phyloP scores from a whole-genome alignment of 1,140 invertebrate genomes.

The Hirudo medicinalis region DNA sequence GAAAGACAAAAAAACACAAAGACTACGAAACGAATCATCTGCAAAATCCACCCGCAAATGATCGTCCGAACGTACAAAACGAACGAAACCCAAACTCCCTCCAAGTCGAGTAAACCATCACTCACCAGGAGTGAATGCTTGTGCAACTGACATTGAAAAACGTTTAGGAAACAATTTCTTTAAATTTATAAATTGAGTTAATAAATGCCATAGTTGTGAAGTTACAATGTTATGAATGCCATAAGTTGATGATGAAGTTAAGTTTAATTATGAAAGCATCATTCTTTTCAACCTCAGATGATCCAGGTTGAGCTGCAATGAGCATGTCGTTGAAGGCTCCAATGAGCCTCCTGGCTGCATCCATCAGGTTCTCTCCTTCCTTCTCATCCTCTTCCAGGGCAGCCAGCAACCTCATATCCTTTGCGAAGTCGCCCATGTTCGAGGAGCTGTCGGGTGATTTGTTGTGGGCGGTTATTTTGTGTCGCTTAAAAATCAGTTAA shows the following conservation, averaged over 20 bases:
- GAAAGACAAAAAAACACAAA: no score
- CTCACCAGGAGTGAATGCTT: slow-evolving; percentile 1
- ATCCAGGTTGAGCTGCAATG: slow-evolving; percentile 80
- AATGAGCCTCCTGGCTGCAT: slow-evolving; percentile 80
- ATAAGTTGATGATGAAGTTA: no score
- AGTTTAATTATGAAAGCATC: neutral
- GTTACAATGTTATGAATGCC: neutral
- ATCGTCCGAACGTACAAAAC: no score
- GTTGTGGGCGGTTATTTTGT: no score
- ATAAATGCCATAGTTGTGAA: neutral
- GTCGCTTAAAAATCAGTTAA: no score
- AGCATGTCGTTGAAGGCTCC: slow-evolving; percentile 85
- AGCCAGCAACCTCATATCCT: slow-evolving; percentile 83
- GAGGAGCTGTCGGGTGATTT: slow-evolving; percentile 48
- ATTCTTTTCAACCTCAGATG: slow-evolving; percentile 57
- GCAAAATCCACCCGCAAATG: no score
- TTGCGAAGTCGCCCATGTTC: slow-evolving; percentile 88
- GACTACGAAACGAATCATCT: no score
- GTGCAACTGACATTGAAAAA: neutral
- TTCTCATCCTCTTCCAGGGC: slow-evolving; percentile 74
- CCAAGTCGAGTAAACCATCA: no score
- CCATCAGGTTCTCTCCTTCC: slow-evolving; percentile 69
- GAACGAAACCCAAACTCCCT: no score
- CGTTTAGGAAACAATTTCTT: neutral
- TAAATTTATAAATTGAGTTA: neutral